Evolutionary conservation across 2,888 invertebrate genomes (phyloP), one percentile per base, ranked within the genome.

Genomic region (Lithophane leautieri): DNA sequence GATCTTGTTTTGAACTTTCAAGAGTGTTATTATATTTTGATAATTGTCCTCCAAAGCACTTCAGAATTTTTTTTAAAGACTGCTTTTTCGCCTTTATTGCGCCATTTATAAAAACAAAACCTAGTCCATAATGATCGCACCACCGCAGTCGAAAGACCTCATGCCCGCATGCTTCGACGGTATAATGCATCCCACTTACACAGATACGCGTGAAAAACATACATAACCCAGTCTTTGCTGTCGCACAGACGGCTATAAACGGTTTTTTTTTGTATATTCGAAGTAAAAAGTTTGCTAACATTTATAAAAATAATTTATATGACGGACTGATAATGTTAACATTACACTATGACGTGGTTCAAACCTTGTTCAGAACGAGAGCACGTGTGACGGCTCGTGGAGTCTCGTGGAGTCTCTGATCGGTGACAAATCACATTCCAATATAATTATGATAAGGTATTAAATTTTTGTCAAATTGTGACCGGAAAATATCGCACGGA

Each of bases 361-460:
- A 9, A 47, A n/a, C 52, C 19, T 70, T 67, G 58, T 28, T 60
- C 14, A 47, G 70, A 72, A 72, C 74, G 86, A 74, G 83, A 74
- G 83, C 47, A 28, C 60, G 71, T 28, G 50, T 47, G 62, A 22
- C 42, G 69, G 70, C 65, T 80, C 74, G 69, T 66, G 69, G 84
- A 76, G 84, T 60, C 71, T 50, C 66, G 69, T 66, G 65, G 84
- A 76, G 85, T 60, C 78, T 56, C 67, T 70, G 70, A 25, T 80
- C 71, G 79, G 73, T 76, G 77, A 73, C 72, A 70, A 73, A 81
- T 79, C 74, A 84, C 87, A 90, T 90, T 89, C 89, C 88, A 88
- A 71, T 87, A 81, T 81, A 78, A 80, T 79, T 81, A 84, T 78
- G 68, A 74, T 89, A 84, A 89, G 89, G 85, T 89, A 85, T 87